Conservation (phyloP, 2,888 invertebrate genomes). For the Xylophagus ater region DNA sequence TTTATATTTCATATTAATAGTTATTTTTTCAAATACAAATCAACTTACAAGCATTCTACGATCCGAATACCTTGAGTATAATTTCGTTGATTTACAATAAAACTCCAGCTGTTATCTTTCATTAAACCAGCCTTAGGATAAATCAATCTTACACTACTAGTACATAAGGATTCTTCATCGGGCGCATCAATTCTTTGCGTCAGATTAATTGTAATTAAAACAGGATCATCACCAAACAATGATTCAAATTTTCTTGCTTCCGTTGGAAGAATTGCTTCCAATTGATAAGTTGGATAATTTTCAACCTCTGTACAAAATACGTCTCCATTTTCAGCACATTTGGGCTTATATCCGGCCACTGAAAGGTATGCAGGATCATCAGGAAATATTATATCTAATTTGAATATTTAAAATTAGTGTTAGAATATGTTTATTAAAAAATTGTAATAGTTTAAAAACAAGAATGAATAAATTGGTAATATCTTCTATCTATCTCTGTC, state of each 20-base stretch:
- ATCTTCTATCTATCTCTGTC: too few relatives aligned
- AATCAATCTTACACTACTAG: conserved; percentile 33
- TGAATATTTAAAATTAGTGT: too few relatives aligned
- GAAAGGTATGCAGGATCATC: conserved; percentile 17
- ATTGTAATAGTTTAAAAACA: too few relatives aligned
- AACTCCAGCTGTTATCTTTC: conserved; percentile 48
- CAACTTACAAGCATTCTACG: conserved; percentile 45
- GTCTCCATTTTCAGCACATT: conserved; percentile 21
- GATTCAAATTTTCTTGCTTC: conserved; percentile 24
- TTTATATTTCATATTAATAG: too few relatives aligned
- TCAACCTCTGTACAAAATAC: conserved; percentile 39
- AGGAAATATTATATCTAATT: conserved; percentile 21
- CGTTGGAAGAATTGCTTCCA: conserved; percentile 28
- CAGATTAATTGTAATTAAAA: conserved; percentile 41
- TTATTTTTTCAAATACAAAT: too few relatives aligned
- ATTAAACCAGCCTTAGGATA: conserved; percentile 48
- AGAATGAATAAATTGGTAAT: too few relatives aligned
- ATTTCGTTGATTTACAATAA: conserved; percentile 50
- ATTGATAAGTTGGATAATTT: conserved; percentile 38
- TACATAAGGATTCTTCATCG: conserved; percentile 35
- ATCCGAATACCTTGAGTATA: conserved; percentile 55
- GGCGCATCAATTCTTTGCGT: conserved; percentile 39
- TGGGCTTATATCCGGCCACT: conserved; percentile 8
- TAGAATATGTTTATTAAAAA: too few relatives aligned
- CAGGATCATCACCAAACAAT: conserved; percentile 31